Conservation (phyloP, 2,113 vertebrate genomes). For the Triplophysa dalaica region DNA sequence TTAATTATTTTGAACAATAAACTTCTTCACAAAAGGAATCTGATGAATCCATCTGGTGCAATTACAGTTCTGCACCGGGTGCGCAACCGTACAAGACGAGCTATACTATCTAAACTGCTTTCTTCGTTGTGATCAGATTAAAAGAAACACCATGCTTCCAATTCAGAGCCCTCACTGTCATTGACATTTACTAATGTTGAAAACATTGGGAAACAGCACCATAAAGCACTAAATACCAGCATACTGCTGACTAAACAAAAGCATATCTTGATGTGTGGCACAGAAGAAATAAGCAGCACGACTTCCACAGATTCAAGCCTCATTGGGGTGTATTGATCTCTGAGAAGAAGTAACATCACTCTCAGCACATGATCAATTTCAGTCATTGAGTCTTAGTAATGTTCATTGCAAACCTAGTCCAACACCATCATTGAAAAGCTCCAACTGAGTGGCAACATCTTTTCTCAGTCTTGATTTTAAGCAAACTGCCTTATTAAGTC, state of each 20-base stretch:
- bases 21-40: not conserved
- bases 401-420: constrained; percentile 42
- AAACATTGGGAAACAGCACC: not conserved
- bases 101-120: not conserved
- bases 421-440: constrained; percentile 22
- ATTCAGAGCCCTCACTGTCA: not conserved
- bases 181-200: not conserved
- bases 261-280: constrained; percentile 20
- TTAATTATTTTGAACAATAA: not conserved
- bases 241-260: no score
- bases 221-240: not conserved
- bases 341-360: constrained; percentile 7
- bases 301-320: constrained; percentile 12
- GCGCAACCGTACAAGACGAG: not conserved
- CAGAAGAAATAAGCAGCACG: not conserved
- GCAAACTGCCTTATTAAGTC: not conserved
- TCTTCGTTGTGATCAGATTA: not conserved
- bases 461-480: not conserved
- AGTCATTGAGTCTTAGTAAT: constrained; percentile 31
- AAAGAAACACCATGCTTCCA: not conserved
- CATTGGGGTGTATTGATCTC: constrained; percentile 31
- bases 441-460: not conserved
- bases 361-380: constrained; percentile 50
- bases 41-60: not conserved
- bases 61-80: not conserved